Evolutionary conservation across 1,140 invertebrate species (phyloP).

Genomic region (Drosophila sulfurigaster): DNA sequence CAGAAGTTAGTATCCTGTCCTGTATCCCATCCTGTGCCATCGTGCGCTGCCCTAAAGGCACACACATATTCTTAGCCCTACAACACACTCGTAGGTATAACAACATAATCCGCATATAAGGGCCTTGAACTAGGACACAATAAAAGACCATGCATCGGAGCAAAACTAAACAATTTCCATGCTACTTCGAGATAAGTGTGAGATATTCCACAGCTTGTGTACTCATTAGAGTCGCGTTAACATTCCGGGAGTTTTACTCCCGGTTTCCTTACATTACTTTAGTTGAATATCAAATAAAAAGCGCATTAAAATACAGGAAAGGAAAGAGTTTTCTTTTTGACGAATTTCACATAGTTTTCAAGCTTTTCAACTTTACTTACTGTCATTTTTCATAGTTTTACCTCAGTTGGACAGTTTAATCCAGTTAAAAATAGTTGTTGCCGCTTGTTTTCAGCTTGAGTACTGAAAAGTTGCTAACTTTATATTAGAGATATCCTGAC

Average conservation of each 20-base stretch:
- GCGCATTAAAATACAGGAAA: too few species aligned
- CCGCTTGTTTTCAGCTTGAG: neutral
- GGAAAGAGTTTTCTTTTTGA: too few species aligned
- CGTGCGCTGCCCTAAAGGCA: conserved; percentile 12
- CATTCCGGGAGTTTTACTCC: conserved; percentile 9
- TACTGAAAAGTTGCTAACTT: neutral
- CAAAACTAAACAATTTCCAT: conserved; percentile 32
- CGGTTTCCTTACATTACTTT: neutral
- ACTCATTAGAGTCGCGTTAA: conserved; percentile 37
- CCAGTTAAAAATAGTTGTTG: neutral
- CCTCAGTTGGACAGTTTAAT: neutral
- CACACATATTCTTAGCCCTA: conserved; percentile 8
- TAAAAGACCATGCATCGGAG: conserved; percentile 33
- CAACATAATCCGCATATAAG: conserved; percentile 28
- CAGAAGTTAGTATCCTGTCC: neutral
- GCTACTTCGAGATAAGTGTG: conserved; percentile 6
- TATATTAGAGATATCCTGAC: neutral
- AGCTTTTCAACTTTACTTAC: neutral
- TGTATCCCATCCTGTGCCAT: neutral
- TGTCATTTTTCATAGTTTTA: neutral
- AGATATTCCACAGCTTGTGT: conserved; percentile 34
- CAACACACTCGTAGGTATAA: conserved; percentile 10
- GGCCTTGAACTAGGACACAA: conserved; percentile 17
- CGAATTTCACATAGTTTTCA: too few species aligned
- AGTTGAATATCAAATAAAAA: neutral